Conservation (phyloP, 2,797 vertebrate species). For the Lagodon rhomboides region DNA sequence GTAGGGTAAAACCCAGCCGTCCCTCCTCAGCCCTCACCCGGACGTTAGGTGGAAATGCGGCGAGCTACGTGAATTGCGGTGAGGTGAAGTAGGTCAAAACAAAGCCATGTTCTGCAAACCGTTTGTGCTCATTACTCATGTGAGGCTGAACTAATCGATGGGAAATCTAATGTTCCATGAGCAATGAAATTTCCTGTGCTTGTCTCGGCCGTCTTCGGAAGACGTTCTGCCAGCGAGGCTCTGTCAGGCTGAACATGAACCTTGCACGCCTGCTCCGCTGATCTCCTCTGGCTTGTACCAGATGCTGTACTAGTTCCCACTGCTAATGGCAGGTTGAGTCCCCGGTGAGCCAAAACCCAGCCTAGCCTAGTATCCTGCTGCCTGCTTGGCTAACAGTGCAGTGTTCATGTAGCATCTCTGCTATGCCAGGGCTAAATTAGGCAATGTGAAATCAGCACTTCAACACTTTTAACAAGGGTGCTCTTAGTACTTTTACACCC, state of each 20-base stretch:
- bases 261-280: conserved; percentile 52
- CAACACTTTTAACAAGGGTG: conserved; percentile 67
- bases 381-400: conserved; percentile 76
- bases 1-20: conserved; percentile 19
- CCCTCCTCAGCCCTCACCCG: conserved; percentile 26
- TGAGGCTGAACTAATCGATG: conserved; percentile 65
- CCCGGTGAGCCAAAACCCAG: conserved; percentile 68
- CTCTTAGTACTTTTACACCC: conserved; percentile 60
- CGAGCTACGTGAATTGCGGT: conserved; percentile 24
- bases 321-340: conserved; percentile 75
- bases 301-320: conserved; percentile 67
- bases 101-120: conserved; percentile 60
- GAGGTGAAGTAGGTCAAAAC: conserved; percentile 63
- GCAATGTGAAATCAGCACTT: conserved; percentile 71
- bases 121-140: conserved; percentile 63
- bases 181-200: conserved; percentile 66
- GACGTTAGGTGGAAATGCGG: conserved; percentile 23
- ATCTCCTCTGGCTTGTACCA: conserved; percentile 60
- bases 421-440: conserved; percentile 73
- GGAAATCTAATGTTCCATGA: conserved; percentile 71
- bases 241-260: conserved; percentile 53
- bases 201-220: conserved; percentile 57
- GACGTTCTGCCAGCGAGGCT: conserved; percentile 45
- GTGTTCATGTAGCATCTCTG: conserved; percentile 71
- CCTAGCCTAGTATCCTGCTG: conserved; percentile 67